Conservation (phyloP, 1,140 invertebrate species). For the Listronotus oregonensis region DNA sequence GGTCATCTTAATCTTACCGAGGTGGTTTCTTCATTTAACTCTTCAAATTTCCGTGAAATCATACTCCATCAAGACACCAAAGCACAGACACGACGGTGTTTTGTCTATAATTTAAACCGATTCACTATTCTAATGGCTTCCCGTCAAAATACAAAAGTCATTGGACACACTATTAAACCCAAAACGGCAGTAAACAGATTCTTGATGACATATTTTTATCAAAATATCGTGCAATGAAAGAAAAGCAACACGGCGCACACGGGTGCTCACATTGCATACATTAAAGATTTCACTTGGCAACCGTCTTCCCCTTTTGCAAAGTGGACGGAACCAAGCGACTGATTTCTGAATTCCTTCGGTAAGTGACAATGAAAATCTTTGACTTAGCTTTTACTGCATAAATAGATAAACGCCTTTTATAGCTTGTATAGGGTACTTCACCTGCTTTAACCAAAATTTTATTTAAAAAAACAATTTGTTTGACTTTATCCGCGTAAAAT, state of each 20-base stretch:
- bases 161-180: not conserved
- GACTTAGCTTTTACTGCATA: too few species aligned
- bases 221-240: constrained; percentile 27
- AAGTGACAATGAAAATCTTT: not conserved
- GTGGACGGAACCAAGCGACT: constrained; percentile 42
- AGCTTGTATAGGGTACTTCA: too few species aligned
- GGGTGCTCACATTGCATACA: constrained; percentile 45
- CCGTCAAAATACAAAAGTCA: constrained; percentile 1
- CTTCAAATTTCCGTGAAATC: constrained; percentile 31
- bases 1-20: constrained; percentile 39
- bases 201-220: constrained; percentile 40
- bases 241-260: constrained; percentile 43
- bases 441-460: not conserved
- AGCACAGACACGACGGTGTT: constrained; percentile 16
- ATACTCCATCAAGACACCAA: constrained; percentile 32
- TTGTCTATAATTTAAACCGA: constrained; percentile 21
- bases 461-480: not conserved
- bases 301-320: constrained; percentile 47
- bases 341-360: constrained; percentile 16
- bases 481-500: too few species aligned
- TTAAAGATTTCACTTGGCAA: constrained; percentile 51
- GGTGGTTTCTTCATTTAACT: constrained; percentile 48
- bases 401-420: too few species aligned
- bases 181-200: constrained; percentile 36
- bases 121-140: constrained; percentile 9